Base-by-base conservation (phyloP, 2,797 vertebrate species). In the Fistularia commersonii region DNA sequence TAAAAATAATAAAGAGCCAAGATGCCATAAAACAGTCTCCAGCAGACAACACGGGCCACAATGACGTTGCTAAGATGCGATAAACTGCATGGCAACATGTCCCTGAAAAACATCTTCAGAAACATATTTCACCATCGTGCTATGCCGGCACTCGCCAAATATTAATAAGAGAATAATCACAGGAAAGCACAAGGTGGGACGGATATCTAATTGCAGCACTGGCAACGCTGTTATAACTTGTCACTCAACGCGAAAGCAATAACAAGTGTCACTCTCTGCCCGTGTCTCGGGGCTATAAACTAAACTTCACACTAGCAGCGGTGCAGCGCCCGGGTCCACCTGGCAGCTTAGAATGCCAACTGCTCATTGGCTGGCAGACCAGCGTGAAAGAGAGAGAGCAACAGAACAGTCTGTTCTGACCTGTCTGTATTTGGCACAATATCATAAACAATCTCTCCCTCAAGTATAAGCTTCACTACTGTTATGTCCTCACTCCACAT, bases 401-500 rank as follows among this genome's bases (percentile, higher is more conserved):
- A 47, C 56, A 64, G 87, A 79, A 89, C 82, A 80, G 69, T 61
- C 64, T 77, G 80, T 87, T 69, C 85, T 80, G 76, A 83, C 76
- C 75, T 43, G 73, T 61, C 48, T 59, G 38, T 48, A 23, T 58
- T 63, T 79, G 74, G 73, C 62, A 66, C 51, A 45, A 14, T 55
- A 41, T 70, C 55, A 73, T 69, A 78, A 82, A 80, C 65, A 72
- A 48, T 48, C 49, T 72, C 64, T 48, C 49, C 45, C 61, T 35
- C 60, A 41, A 57, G 38, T 15, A 6, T 35, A 37, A 60, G 45
- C 35, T 62, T 8, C 32, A 44, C 56, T 50, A 31, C 48, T 33
- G 51, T 48, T 7, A 3, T 45, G 31, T 41, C 39, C 39, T n/a
- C 31, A 35, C 46, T 74, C 45, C 56, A 50, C 45, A 59, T 57